Evolutionary conservation across 2,797 vertebrate species (phyloP).

Genomic region (Sylvilagus floridanus): DNA sequence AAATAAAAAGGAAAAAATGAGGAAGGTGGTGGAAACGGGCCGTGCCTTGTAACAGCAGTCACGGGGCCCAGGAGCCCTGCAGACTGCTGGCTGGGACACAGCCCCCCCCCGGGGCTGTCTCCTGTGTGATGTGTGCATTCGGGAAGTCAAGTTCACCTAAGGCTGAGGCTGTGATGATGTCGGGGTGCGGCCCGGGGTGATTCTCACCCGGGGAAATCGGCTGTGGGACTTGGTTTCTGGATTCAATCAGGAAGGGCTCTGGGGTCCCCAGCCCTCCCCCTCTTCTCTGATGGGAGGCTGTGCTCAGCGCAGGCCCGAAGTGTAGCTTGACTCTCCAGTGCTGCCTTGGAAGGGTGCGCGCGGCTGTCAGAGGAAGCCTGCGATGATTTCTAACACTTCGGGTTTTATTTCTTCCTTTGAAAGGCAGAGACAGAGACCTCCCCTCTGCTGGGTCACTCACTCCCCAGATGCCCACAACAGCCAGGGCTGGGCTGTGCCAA

Average conservation of each 20-base stretch:
- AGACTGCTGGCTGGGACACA: neutral
- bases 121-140: neutral
- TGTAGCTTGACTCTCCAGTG: neutral
- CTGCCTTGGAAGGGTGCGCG: neutral
- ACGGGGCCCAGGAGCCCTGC: neutral
- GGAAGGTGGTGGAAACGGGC: slow-evolving; percentile 19
- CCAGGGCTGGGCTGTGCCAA: too few species aligned
- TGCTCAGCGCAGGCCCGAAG: neutral
- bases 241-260: neutral
- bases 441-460: too few species aligned
- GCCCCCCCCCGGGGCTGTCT: neutral
- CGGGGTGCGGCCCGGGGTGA: neutral
- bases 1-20: slow-evolving; percentile 55
- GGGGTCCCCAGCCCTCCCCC: neutral
- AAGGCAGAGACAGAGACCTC: too few species aligned
- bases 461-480: too few species aligned
- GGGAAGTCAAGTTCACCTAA: neutral
- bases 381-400: too few species aligned
- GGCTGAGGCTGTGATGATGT: slow-evolving; percentile 44
- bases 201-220: neutral
- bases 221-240: neutral
- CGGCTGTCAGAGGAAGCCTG: neutral
- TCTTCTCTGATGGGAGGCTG: neutral
- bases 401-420: too few species aligned
- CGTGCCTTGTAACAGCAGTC: neutral